phyloP scores from a whole-genome alignment of 2,888 invertebrate genomes.

The Neelides folsomi region DNA sequence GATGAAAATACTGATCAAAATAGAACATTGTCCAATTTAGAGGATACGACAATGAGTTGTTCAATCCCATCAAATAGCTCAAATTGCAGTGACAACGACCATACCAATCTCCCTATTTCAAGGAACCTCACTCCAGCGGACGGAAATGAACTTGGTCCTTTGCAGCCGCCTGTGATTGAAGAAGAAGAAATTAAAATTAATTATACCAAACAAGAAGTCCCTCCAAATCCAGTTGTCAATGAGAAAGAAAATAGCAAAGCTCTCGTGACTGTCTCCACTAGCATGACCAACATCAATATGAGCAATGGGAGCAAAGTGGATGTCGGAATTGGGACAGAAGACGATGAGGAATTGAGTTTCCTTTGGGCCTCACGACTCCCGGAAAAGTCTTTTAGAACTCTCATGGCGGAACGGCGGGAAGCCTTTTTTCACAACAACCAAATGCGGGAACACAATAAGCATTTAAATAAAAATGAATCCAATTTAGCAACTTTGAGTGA shows the following conservation, averaged over 20 bases:
- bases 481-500: no score
- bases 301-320: slow-evolving; percentile 14
- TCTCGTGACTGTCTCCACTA: slow-evolving; percentile 1
- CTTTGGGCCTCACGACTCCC: slow-evolving; percentile 10
- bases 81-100: neutral
- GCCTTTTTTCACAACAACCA: slow-evolving; percentile 22
- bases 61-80: no score
- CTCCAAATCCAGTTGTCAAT: slow-evolving; percentile 17
- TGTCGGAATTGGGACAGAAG: slow-evolving; percentile 28
- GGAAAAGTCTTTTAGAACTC: slow-evolving; percentile 13
- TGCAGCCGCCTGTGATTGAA: neutral
- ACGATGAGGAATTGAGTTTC: slow-evolving; percentile 16
- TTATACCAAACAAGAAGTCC: neutral
- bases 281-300: neutral
- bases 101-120: no score
- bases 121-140: no score
- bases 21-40: neutral
- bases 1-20: slow-evolving; percentile 15
- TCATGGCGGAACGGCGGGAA: slow-evolving; percentile 26
- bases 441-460: no score
- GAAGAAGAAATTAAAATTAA: neutral
- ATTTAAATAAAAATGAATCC: no score
- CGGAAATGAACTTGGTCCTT: neutral
- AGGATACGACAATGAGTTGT: slow-evolving; percentile 1
- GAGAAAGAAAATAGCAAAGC: slow-evolving; percentile 11